Evolutionary conservation across 2,113 vertebrate genomes (phyloP).

Genomic region (Mobula hypostoma): DNA sequence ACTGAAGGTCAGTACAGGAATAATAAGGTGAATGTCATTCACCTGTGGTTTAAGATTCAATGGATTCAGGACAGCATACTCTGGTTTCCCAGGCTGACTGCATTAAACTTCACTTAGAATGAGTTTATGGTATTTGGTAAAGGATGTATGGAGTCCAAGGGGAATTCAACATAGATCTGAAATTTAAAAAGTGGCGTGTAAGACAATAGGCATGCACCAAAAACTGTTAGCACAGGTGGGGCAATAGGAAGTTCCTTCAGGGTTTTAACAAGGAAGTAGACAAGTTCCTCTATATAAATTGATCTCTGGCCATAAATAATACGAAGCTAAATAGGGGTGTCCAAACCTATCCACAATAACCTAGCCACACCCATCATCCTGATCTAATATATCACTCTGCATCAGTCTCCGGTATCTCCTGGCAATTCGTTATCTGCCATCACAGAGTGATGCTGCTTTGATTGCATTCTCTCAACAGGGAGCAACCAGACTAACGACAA

Average conservation of each 20-base stretch:
- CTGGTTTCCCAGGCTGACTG: too few species aligned
- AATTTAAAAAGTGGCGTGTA: background rate
- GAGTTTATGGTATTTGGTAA: background rate
- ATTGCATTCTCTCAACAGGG: background rate
- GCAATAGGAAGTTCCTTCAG: background rate
- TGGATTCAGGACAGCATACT: too few species aligned
- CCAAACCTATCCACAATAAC: too few species aligned
- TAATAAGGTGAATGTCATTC: too few species aligned
- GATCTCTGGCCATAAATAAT: background rate
- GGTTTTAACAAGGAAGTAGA: background rate
- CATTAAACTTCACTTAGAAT: too few species aligned
- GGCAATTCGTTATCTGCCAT: background rate
- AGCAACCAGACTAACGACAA: background rate
- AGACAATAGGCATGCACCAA: background rate
- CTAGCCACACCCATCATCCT: too few species aligned
- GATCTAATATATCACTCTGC: too few species aligned
- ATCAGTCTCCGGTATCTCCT: too few species aligned
- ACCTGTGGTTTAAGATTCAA: too few species aligned
- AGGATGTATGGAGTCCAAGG: background rate
- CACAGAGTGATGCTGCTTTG: background rate
- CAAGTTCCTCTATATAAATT: background rate
- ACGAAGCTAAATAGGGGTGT: background rate
- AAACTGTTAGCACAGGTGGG: background rate
- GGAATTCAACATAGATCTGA: background rate
- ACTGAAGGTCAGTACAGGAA: too few species aligned